Evolutionary conservation across 2,797 vertebrate genomes (phyloP).

Genomic region (Liparis tanakae): DNA sequence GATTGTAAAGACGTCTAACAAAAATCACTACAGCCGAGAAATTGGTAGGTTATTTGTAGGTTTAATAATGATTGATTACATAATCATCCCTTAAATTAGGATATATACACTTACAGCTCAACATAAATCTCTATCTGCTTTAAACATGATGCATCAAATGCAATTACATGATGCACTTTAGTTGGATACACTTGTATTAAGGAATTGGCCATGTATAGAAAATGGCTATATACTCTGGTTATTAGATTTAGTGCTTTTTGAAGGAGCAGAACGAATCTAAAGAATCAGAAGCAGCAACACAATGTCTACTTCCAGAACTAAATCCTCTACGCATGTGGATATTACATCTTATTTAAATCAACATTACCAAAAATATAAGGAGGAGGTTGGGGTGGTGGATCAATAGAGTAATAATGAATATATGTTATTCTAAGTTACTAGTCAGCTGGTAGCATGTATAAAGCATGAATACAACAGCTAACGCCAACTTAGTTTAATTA

Average conservation of each 20-base stretch:
- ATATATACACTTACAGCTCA: background rate
- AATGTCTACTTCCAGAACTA: background rate
- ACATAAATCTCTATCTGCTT: constrained; percentile 1
- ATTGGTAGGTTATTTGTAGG: background rate
- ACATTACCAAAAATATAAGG: background rate
- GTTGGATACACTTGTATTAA: constrained; percentile 3
- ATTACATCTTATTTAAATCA: constrained; percentile 3
- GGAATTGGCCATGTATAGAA: background rate
- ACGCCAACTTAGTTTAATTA: background rate
- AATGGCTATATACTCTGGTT: background rate
- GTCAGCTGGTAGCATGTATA: background rate
- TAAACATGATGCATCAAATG: background rate
- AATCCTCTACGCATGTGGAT: background rate
- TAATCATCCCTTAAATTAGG: background rate
- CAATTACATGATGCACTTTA: background rate
- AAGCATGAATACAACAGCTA: background rate
- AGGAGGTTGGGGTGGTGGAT: background rate
- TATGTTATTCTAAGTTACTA: background rate
- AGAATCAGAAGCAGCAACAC: background rate
- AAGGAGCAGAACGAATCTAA: constrained; percentile 1
- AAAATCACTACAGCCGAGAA: background rate
- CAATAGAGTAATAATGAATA: background rate
- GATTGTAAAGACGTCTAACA: too few relatives aligned
- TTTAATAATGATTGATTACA: background rate
- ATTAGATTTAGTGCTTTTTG: background rate